These are phyloP conservation scores for Rhincodon typus DNA, from an alignment of 2,797 vertebrate species.

Conservation along the genomic window DNA sequence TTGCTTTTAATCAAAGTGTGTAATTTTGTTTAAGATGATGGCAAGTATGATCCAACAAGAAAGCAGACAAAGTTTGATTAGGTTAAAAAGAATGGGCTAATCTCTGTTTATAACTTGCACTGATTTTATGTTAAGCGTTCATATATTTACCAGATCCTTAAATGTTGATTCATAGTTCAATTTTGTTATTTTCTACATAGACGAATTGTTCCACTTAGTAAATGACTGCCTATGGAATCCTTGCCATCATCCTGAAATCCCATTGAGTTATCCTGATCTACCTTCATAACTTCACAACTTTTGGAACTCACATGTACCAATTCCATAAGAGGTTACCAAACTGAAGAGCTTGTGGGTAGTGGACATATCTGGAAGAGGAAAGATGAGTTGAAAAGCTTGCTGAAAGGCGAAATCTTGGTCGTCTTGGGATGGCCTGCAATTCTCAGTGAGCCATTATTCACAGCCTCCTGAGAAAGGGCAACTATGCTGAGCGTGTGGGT, in stretches of 20 bases:
- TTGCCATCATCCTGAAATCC: not conserved
- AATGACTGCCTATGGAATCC: too few relatives aligned
- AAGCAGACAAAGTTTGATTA: constrained; percentile 1
- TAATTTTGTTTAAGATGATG: not conserved
- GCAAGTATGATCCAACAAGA: not conserved
- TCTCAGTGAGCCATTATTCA: too few relatives aligned
- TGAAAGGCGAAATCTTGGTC: too few relatives aligned
- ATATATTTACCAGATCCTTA: not conserved
- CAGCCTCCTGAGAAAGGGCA: too few relatives aligned
- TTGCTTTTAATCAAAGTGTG: constrained; percentile 13
- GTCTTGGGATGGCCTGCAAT: too few relatives aligned
- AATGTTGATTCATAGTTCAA: not conserved
- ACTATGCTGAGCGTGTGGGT: too few relatives aligned
- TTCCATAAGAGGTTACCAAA: too few relatives aligned
- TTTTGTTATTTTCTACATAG: not conserved
- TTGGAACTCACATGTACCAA: not conserved
- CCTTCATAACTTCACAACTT: not conserved
- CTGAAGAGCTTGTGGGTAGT: too few relatives aligned
- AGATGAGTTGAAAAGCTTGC: too few relatives aligned
- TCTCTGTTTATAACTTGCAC: not conserved
- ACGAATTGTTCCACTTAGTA: not conserved
- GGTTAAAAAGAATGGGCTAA: not conserved
- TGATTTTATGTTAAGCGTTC: not conserved
- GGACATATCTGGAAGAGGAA: too few relatives aligned
- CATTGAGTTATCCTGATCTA: not conserved